phyloP scores from a whole-genome alignment of 2,113 vertebrate genomes.

The Anhinga rufa region DNA sequence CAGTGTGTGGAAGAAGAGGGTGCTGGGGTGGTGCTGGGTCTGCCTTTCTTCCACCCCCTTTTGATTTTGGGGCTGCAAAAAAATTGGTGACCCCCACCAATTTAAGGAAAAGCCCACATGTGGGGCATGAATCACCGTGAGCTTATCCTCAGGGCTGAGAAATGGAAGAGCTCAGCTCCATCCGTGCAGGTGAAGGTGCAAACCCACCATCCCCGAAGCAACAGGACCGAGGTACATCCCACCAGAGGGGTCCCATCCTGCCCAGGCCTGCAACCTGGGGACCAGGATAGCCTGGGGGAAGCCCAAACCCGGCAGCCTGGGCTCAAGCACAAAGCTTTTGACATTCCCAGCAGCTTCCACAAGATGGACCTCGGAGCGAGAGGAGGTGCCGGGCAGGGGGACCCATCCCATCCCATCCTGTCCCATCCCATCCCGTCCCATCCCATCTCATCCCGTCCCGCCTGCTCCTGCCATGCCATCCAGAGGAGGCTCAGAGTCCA shows the following conservation, averaged over 20 bases:
- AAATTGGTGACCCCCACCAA: neutral
- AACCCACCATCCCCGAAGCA: fast-evolving
- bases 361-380: constrained; percentile 63
- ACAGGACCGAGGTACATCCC: fast-evolving
- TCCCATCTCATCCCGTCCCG: neutral
- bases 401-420: neutral
- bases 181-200: fast-evolving
- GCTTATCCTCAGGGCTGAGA: neutral
- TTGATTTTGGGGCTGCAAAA: neutral
- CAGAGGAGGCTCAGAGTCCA: neutral
- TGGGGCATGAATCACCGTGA: no score
- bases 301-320: neutral
- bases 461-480: neutral
- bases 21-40: neutral
- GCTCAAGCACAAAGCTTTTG: neutral
- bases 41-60: neutral
- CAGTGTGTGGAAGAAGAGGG: neutral
- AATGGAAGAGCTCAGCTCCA: neutral
- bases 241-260: fast-evolving
- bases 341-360: constrained; percentile 64
- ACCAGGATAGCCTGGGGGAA: neutral
- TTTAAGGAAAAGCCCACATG: neutral
- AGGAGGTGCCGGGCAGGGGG: constrained; percentile 19
- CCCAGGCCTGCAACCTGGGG: fast-evolving
- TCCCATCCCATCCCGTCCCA: neutral